These are phyloP conservation scores for Botia kubotai DNA, from an alignment of 2,797 vertebrate genomes.

Conservation along the genomic window DNA sequence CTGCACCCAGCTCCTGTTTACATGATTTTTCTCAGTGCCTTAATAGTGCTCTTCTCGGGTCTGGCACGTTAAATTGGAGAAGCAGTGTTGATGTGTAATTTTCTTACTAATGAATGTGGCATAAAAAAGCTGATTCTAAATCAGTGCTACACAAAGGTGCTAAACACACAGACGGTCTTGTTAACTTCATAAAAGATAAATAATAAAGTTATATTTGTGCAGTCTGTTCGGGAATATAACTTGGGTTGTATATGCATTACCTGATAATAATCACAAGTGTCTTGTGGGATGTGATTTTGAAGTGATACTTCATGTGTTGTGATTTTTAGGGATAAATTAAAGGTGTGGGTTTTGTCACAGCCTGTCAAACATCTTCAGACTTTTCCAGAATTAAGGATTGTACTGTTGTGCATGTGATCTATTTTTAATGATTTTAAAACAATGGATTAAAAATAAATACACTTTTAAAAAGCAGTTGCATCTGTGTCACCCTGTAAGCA, in stretches of 20 bases:
- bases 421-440: not conserved
- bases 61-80: slow-evolving; percentile 6
- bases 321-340: too few species aligned
- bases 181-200: too few species aligned
- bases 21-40: slow-evolving; percentile 40
- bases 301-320: too few species aligned
- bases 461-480: too few species aligned
- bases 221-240: not conserved
- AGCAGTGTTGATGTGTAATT: not conserved
- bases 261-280: not conserved
- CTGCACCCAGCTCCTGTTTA: slow-evolving; percentile 48
- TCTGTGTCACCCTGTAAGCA: too few species aligned
- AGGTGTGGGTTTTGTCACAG: too few species aligned
- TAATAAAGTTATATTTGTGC: not conserved
- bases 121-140: too few species aligned
- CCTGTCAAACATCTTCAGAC: not conserved
- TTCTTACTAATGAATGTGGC: slow-evolving; percentile 4
- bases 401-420: not conserved
- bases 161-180: too few species aligned
- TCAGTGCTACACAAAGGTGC: too few species aligned
- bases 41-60: slow-evolving; percentile 21
- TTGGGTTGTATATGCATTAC: not conserved
- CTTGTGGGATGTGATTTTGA: not conserved
- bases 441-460: not conserved
- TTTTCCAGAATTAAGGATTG: not conserved